Evolutionary conservation across 2,888 invertebrate genomes (phyloP).

Genomic region (Pocota personata): DNA sequence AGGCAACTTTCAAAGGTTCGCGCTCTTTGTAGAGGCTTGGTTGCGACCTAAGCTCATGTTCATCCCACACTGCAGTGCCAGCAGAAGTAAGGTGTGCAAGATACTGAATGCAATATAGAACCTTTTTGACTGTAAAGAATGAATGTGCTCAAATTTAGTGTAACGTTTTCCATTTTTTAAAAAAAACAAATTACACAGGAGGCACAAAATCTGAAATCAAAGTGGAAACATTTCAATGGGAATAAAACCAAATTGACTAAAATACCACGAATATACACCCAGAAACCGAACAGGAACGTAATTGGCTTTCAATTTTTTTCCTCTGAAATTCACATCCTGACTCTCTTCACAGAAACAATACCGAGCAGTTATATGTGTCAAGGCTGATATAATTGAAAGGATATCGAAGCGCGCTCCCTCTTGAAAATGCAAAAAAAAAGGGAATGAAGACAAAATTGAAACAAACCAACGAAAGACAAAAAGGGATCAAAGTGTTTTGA

Average conservation of each 20-base stretch:
- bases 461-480: neutral
- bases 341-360: neutral
- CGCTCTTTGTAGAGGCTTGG: too few species aligned
- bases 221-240: neutral
- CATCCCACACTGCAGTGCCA: too few species aligned
- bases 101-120: neutral
- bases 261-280: neutral
- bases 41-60: too few species aligned
- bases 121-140: neutral
- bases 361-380: neutral
- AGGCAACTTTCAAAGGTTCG: too few species aligned
- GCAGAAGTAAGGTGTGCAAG: too few species aligned
- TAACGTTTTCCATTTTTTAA: neutral
- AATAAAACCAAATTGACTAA: neutral
- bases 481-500: conserved; percentile 25
- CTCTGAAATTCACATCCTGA: neutral
- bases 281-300: neutral
- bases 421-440: neutral
- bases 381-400: neutral
- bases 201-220: neutral
- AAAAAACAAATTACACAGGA: neutral
- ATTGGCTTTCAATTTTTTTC: neutral
- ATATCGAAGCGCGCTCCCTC: neutral
- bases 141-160: neutral
- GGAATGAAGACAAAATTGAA: neutral